Conservation (phyloP, 2,797 vertebrate species). For the Lepilemur septentrionalis region DNA sequence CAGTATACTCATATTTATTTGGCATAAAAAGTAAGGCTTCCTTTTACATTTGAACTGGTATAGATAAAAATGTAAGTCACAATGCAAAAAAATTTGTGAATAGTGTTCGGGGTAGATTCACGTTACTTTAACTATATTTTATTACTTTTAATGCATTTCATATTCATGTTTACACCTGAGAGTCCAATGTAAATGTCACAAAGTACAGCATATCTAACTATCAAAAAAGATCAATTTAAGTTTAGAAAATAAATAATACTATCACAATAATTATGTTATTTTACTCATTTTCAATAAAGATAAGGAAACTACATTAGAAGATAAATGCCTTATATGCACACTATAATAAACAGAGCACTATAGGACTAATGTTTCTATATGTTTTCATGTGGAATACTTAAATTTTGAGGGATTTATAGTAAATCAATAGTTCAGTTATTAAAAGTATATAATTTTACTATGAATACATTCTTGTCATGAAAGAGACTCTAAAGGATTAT, state of each 20-base stretch:
- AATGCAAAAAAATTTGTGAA: not conserved
- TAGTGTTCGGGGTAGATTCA: not conserved
- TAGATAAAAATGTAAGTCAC: not conserved
- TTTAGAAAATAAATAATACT: not conserved
- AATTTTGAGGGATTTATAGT: not conserved
- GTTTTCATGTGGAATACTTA: not conserved
- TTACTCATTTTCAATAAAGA: not conserved
- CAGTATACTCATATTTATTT: not conserved
- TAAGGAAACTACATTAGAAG: not conserved
- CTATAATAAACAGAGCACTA: not conserved
- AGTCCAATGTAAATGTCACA: not conserved
- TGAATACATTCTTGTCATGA: not conserved
- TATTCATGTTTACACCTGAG: not conserved
- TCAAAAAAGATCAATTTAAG: not conserved
- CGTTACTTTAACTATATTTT: not conserved
- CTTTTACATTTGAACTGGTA: slow-evolving; percentile 38
- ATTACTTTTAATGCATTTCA: not conserved
- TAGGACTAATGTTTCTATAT: not conserved
- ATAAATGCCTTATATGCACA: not conserved
- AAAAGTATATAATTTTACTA: not conserved
- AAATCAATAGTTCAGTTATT: not conserved
- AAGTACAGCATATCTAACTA: not conserved
- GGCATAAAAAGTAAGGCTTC: not conserved
- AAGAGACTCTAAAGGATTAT: not conserved
- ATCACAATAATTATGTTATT: not conserved